A percentile compares a stretch with the other conserved stretches of the same genome.
These are phyloP conservation scores for Leptarthrus brevirostris DNA, from an alignment of 2,888 invertebrate genomes.

Conservation along the genomic window DNA sequence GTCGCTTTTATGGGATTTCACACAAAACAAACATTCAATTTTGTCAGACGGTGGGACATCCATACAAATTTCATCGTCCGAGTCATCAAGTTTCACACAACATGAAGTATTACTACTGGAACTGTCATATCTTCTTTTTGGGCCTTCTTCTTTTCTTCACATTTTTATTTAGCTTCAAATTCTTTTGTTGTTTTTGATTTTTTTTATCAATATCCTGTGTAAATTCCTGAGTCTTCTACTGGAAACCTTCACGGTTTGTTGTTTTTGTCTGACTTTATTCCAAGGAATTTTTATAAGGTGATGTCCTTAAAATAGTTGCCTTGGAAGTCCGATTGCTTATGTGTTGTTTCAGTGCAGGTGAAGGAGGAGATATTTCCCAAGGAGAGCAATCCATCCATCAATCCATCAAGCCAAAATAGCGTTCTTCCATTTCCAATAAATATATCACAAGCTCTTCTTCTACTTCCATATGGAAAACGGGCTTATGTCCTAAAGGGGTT, in stretches of 20 bases:
- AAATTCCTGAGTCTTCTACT: conserved; percentile 4
- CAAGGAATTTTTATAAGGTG: conserved; percentile 50
- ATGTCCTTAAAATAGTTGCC: conserved; percentile 46
- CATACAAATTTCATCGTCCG: conserved; percentile 28
- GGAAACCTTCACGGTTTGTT: not conserved
- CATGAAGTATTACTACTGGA: conserved; percentile 25
- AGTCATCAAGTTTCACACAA: conserved; percentile 37
- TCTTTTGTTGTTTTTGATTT: conserved; percentile 33
- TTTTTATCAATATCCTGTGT: not conserved
- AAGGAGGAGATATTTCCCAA: conserved; percentile 50
- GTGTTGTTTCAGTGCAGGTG: conserved; percentile 12
- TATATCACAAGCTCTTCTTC: not conserved
- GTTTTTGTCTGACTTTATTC: conserved; percentile 44
- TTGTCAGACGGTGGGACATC: not conserved
- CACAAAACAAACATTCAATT: conserved; percentile 37
- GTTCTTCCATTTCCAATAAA: not conserved
- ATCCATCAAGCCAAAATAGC: not conserved
- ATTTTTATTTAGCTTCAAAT: conserved; percentile 15
- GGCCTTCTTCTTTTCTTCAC: not conserved
- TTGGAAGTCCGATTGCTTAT: conserved; percentile 33
- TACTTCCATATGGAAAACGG: not conserved
- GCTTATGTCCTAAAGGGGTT: not conserved
- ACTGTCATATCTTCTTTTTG: not conserved
- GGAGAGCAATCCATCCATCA: conserved; percentile 31
- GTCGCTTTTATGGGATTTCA: conserved; percentile 43